Evolutionary conservation across 2,113 vertebrate species (phyloP).

Genomic region (Pterophyllum scalare): DNA sequence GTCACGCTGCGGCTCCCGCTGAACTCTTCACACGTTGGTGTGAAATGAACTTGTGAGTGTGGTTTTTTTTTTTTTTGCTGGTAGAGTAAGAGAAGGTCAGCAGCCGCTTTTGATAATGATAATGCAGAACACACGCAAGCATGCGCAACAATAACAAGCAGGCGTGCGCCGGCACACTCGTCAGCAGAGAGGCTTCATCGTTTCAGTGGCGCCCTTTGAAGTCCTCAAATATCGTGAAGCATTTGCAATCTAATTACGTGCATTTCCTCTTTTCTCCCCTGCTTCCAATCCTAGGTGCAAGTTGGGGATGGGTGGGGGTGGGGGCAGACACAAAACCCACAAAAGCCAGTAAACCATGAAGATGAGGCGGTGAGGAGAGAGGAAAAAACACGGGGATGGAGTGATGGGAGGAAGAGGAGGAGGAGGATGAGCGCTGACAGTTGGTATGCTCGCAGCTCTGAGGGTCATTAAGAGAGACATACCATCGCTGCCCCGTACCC

Average conservation of each 20-base stretch:
- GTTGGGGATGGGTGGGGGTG: background rate
- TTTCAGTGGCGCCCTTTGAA: slow-evolving; percentile 73
- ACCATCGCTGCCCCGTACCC: slow-evolving; percentile 31
- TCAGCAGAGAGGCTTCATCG: slow-evolving; percentile 39
- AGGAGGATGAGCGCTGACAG: slow-evolving; percentile 74
- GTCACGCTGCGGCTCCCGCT: slow-evolving; percentile 31
- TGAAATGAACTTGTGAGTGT: slow-evolving; percentile 59
- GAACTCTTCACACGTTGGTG: slow-evolving; percentile 60
- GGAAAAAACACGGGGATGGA: slow-evolving; percentile 52
- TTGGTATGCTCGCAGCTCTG: slow-evolving; percentile 64
- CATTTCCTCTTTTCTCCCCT: slow-evolving; percentile 9
- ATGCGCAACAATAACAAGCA: background rate
- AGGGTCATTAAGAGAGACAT: slow-evolving; percentile 64
- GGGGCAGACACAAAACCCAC: background rate
- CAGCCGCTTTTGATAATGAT: slow-evolving; percentile 67
- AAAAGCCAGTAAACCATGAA: background rate
- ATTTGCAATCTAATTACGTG: slow-evolving; percentile 78
- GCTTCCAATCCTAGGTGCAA: slow-evolving; percentile 36
- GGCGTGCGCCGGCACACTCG: background rate
- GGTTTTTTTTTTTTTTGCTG: slow-evolving; percentile 34
- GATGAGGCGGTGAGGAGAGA: slow-evolving; percentile 29
- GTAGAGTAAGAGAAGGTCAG: slow-evolving; percentile 67
- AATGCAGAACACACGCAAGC: slow-evolving; percentile 51
- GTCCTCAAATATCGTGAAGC: slow-evolving; percentile 73
- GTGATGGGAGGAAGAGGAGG: slow-evolving; percentile 13